Evolutionary conservation across 2,113 vertebrate species (phyloP).

Genomic region (Podiceps cristatus): DNA sequence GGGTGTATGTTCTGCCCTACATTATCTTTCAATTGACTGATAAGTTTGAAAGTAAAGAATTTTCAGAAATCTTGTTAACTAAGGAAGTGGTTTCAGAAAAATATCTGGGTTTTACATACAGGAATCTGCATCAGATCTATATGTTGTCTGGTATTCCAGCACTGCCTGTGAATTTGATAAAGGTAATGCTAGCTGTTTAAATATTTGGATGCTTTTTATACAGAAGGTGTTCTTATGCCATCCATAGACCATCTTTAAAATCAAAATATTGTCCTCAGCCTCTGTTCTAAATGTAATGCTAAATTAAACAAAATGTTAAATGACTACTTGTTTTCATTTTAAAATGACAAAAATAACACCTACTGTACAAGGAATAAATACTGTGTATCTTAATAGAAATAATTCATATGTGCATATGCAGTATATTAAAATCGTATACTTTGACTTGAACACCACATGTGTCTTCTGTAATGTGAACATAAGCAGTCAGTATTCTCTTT

Average conservation of each 20-base stretch:
- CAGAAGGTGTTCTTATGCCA: not conserved
- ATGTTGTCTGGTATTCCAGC: not conserved
- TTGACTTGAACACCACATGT: not conserved
- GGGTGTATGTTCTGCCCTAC: not conserved
- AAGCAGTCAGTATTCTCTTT: not conserved
- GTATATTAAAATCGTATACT: not conserved
- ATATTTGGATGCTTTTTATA: not conserved
- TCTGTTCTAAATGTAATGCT: not conserved
- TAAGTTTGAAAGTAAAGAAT: not conserved
- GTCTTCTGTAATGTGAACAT: not conserved
- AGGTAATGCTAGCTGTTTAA: not conserved
- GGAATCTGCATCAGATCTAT: not conserved
- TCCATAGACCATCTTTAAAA: not conserved
- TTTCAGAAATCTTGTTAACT: not conserved
- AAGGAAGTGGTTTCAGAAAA: not conserved
- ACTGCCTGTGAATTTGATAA: not conserved
- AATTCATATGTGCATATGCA: not conserved
- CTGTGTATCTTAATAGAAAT: not conserved
- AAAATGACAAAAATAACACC: not conserved
- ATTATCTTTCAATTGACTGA: not conserved
- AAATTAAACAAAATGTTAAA: not conserved
- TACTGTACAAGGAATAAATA: not conserved
- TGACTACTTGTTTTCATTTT: not conserved
- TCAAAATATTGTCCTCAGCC: not conserved
- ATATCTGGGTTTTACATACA: not conserved